Base-by-base conservation (phyloP, 2,797 vertebrate genomes). In the Zenarchopterus dispar region DNA sequence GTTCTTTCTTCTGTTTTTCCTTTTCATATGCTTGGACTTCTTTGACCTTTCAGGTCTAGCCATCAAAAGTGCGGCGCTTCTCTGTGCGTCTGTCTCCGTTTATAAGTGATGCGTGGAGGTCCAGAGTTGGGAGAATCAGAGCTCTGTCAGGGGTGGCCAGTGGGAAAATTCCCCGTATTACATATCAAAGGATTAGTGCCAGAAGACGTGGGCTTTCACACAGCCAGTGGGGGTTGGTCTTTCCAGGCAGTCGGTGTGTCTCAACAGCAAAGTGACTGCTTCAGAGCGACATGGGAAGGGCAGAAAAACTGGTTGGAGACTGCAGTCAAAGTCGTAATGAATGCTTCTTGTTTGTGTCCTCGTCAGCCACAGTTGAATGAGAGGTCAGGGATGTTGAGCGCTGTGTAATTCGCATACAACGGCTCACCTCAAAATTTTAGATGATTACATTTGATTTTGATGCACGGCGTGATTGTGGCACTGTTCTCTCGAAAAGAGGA, bases 181-280 rank as follows among this genome's bases (percentile, higher is more conserved):
- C 73, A 75, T 70, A 78, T 82, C 67, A 84, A 70, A 84, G 61
- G 56, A 62, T 59, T 42, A 53, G 63, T 77, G 83, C 67, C 68
- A 26, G 62, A 56, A 75, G 76, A 71, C 15, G 1, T 70, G 51
- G 17, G 54, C 75, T 84, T 73, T 84, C 80, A 67, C 18, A 64
- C 45, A 56, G 21, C 42, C 78, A 61, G 62, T 44, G 48, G 67
- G 72, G 67, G 66, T 46, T 55, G 53, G 72, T 75, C 56, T 64
- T 57, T 36, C 13, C 33, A 36, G 33, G 33, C 1, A 36, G 2
- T 50, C 22, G n/a, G 45, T 71, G 63, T 62, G 44, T 71, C 55
- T 75, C 54, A 41, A 21, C 59, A 58, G 59, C 59, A 66, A 28
- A 78, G 58, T 49, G 65, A 59, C 57, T 53, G 49, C 67, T 66